Evolutionary conservation across 2,113 vertebrate species (phyloP).

Genomic region (Apistogramma diplotaenia): DNA sequence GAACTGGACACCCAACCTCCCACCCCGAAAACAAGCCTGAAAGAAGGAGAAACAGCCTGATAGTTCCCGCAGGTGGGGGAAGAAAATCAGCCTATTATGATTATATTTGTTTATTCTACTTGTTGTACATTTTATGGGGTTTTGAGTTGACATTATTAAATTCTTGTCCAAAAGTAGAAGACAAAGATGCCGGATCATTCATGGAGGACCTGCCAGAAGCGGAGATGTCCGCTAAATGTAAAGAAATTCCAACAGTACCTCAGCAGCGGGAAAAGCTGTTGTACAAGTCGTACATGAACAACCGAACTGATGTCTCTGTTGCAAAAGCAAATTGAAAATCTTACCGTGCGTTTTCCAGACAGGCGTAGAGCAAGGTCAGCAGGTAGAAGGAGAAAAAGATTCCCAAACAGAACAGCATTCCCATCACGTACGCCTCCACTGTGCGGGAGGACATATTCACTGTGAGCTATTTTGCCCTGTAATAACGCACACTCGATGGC

Average conservation of each 20-base stretch:
- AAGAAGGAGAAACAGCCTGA: not conserved
- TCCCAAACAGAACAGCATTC: conserved; percentile 90
- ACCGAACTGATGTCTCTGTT: not conserved
- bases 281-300: not conserved
- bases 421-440: conserved; percentile 88
- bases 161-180: not conserved
- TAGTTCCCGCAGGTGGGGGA: not conserved
- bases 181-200: not conserved
- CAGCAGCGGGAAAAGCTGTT: not conserved
- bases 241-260: not conserved
- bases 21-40: not conserved
- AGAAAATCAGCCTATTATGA: accelerated
- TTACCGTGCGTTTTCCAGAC: conserved; percentile 89
- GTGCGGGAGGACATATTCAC: not conserved
- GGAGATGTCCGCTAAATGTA: not conserved
- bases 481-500: no score
- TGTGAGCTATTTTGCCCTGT: not conserved
- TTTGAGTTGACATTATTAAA: not conserved
- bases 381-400: conserved; percentile 96
- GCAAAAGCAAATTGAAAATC: not conserved
- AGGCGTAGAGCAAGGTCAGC: conserved; percentile 85
- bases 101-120: not conserved
- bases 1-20: not conserved
- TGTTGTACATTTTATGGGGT: not conserved
- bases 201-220: no score